phyloP scores from a whole-genome alignment of 2,113 vertebrate species.

The Ailurus styani region DNA sequence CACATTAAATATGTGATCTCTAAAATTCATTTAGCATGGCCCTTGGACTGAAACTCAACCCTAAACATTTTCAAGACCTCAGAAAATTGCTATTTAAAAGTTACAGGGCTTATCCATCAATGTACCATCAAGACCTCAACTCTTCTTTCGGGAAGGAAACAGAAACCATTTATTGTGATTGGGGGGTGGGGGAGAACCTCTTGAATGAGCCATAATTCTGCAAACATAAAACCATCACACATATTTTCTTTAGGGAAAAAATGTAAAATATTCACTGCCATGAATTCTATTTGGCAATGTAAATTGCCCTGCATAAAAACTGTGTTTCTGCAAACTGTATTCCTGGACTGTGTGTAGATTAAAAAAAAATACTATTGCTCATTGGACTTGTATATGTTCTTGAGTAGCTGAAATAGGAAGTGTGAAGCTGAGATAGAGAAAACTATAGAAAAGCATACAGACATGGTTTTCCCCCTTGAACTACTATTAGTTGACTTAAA shows the following conservation, averaged over 20 bases:
- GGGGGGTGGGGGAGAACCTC: not conserved
- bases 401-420: not conserved
- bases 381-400: not conserved
- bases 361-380: not conserved
- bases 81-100: slow-evolving; percentile 8
- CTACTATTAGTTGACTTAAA: not conserved
- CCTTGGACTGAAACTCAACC: not conserved
- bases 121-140: not conserved
- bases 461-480: not conserved
- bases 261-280: slow-evolving; percentile 26
- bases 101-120: not conserved
- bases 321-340: not conserved
- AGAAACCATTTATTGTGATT: not conserved
- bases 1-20: not conserved
- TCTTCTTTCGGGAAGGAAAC: not conserved
- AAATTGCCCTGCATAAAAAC: slow-evolving; percentile 11
- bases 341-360: not conserved
- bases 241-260: not conserved
- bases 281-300: slow-evolving; percentile 42
- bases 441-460: not conserved
- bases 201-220: not conserved
- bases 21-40: not conserved
- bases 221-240: not conserved
- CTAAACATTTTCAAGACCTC: not conserved
- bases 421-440: not conserved